phyloP scores from a whole-genome alignment of 2,888 invertebrate genomes.

The Pristionchus fissidentatus region DNA sequence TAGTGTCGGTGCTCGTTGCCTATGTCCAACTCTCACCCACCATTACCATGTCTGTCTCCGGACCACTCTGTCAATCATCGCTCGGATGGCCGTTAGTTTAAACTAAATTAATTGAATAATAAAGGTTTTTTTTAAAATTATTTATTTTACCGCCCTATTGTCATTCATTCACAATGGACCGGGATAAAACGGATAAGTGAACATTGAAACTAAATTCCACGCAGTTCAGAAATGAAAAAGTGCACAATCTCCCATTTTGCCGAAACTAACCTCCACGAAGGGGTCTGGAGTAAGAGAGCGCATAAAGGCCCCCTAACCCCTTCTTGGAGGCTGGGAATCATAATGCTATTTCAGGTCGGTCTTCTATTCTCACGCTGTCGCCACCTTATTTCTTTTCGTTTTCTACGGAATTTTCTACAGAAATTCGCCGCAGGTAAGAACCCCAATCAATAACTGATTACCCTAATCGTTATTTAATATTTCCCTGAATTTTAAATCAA shows the following conservation, averaged over 20 bases:
- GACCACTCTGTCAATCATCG: slow-evolving; percentile 48
- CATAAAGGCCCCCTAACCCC: not conserved
- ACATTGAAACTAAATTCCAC: not conserved
- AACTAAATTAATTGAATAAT: not conserved
- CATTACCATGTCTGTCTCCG: slow-evolving; percentile 67
- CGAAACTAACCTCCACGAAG: no score
- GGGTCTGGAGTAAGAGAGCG: not conserved
- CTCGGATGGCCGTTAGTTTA: slow-evolving; percentile 40
- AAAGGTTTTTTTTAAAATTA: no score
- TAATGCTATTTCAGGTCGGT: slow-evolving; percentile 52
- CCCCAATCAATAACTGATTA: not conserved
- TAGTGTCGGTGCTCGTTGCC: slow-evolving; percentile 73
- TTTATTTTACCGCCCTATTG: not conserved
- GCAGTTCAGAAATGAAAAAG: not conserved
- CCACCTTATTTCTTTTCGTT: slow-evolving; percentile 56
- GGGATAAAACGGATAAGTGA: not conserved
- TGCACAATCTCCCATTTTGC: not conserved
- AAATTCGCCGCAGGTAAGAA: slow-evolving; percentile 51
- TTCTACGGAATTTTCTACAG: slow-evolving; percentile 60
- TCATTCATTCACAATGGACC: not conserved
- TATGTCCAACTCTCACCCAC: slow-evolving; percentile 73
- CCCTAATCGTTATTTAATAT: no score
- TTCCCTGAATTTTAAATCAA: no score
- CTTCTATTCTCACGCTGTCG: slow-evolving; percentile 64
- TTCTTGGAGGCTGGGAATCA: no score